phyloP scores from a whole-genome alignment of 2,888 invertebrate species.

The Cenopis cana region DNA sequence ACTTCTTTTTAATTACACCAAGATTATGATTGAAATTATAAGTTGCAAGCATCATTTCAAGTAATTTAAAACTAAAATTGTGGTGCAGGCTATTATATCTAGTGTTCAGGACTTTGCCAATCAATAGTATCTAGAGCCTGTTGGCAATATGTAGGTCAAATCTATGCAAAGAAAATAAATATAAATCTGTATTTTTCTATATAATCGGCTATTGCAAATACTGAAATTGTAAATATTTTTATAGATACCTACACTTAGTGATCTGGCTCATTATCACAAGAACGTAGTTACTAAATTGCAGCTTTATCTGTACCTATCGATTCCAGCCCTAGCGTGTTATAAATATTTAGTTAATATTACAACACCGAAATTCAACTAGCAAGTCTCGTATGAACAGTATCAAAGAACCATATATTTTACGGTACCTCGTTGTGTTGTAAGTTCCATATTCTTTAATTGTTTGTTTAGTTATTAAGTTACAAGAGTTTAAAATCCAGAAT shows the following conservation, averaged over 20 bases:
- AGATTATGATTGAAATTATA: not conserved
- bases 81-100: slow-evolving; percentile 2
- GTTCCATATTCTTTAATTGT: slow-evolving; percentile 66
- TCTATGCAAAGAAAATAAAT: slow-evolving; percentile 37
- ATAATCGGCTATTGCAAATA: slow-evolving; percentile 32
- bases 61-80: slow-evolving; percentile 2
- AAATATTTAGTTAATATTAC: slow-evolving; percentile 10
- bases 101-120: slow-evolving; percentile 21
- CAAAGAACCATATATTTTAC: slow-evolving; percentile 49
- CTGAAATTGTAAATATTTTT: slow-evolving; percentile 34
- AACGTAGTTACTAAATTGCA: slow-evolving; percentile 26
- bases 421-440: slow-evolving; percentile 64
- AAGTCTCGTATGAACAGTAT: slow-evolving; percentile 8
- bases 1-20: slow-evolving; percentile 2
- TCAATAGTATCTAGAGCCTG: slow-evolving; percentile 42
- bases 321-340: slow-evolving; percentile 21
- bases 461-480: slow-evolving; percentile 76
- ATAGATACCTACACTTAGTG: slow-evolving; percentile 19
- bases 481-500: slow-evolving; percentile 80
- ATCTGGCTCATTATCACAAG: slow-evolving; percentile 12
- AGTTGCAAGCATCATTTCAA: not conserved
- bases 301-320: slow-evolving; percentile 13
- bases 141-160: slow-evolving; percentile 34
- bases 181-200: slow-evolving; percentile 41
- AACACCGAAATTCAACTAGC: slow-evolving; percentile 2